Conservation (phyloP, 2,888 invertebrate species). For the Cerastoderma edule region DNA sequence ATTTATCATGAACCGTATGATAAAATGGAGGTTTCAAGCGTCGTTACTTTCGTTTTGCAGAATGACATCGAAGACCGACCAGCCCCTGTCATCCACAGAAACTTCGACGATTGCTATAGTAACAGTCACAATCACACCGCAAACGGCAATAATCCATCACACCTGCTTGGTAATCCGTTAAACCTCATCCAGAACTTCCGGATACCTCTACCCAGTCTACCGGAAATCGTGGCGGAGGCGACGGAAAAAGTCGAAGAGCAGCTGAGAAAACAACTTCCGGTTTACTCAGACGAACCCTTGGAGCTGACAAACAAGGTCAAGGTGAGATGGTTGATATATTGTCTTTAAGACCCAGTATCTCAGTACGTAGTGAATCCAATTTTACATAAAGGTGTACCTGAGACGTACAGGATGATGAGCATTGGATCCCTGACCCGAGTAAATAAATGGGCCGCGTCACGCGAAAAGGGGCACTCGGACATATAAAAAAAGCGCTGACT, state of each 20-base stretch:
- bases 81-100: conserved; percentile 58
- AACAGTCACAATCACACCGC: conserved; percentile 15
- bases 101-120: conserved; percentile 62
- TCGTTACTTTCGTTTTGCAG: conserved; percentile 29
- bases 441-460: too few relatives aligned
- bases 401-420: too few relatives aligned
- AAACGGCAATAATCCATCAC: conserved; percentile 14
- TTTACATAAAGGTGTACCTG: too few relatives aligned
- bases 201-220: conserved; percentile 54
- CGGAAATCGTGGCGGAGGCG: conserved; percentile 37
- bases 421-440: too few relatives aligned
- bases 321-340: too few relatives aligned
- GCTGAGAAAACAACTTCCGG: conserved; percentile 31
- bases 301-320: conserved; percentile 17
- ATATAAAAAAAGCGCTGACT: too few relatives aligned
- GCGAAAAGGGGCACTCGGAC: too few relatives aligned
- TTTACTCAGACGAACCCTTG: conserved; percentile 38
- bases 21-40: too few relatives aligned
- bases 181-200: conserved; percentile 50
- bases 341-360: too few relatives aligned
- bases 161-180: conserved; percentile 43
- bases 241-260: conserved; percentile 20
- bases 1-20: too few relatives aligned
- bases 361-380: too few relatives aligned
- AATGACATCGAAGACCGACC: conserved; percentile 54